Percentiles rank a stretch among this genome's conserved stretches.
phyloP scores from a whole-genome alignment of 2,797 vertebrate genomes.

The Chelonia mydas region DNA sequence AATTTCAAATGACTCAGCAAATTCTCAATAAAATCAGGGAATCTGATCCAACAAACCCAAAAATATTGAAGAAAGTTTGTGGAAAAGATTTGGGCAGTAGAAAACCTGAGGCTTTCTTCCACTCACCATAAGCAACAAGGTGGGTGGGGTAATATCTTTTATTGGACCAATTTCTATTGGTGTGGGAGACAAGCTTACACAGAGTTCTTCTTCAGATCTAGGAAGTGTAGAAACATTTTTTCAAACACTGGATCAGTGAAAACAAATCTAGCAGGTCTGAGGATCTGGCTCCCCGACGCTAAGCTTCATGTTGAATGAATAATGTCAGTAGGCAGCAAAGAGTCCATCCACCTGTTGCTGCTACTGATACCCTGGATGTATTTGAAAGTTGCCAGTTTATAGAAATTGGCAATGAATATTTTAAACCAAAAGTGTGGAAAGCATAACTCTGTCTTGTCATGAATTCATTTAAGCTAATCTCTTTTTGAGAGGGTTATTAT shows the following conservation, averaged over 20 bases:
- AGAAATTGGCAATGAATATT: conserved; percentile 29
- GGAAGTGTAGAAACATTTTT: background rate
- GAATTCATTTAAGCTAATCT: conserved; percentile 34
- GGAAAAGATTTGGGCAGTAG: background rate
- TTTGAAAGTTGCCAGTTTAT: background rate
- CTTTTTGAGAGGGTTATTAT: conserved; percentile 38
- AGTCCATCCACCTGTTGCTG: background rate
- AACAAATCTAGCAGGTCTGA: background rate
- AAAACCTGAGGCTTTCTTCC: background rate
- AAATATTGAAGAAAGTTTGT: background rate
- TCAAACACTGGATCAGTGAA: background rate
- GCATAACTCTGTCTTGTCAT: conserved; percentile 18
- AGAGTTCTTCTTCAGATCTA: background rate
- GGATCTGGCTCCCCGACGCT: accelerated
- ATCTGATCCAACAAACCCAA: background rate
- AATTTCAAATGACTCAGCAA: background rate
- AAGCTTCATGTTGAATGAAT: background rate
- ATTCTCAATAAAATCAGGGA: background rate
- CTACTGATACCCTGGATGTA: background rate
- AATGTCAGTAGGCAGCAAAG: background rate
- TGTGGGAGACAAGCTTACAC: background rate
- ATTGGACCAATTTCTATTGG: background rate
- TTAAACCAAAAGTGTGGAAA: conserved; percentile 31
- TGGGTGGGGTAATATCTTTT: background rate
- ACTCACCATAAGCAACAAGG: background rate